Conservation (phyloP, 1,140 invertebrate species). For the Dendroctonus ponderosae region DNA sequence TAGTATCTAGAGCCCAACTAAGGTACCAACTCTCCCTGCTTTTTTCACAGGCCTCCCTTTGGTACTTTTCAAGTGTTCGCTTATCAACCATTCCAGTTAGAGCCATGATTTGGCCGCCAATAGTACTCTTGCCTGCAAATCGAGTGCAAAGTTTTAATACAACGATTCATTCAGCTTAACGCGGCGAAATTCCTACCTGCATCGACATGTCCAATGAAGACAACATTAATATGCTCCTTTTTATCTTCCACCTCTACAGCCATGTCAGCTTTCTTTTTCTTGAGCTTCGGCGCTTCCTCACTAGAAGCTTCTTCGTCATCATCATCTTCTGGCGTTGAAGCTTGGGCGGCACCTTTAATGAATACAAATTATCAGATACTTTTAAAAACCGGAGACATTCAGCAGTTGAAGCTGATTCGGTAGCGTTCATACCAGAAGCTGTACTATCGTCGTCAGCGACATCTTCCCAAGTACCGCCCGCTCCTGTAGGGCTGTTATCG, state of each 20-base stretch:
- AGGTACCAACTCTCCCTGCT: slow-evolving; percentile 99
- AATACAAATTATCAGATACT: too few species aligned
- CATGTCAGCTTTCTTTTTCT: slow-evolving; percentile 74
- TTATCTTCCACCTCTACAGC: slow-evolving; percentile 79
- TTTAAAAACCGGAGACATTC: background rate
- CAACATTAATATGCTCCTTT: slow-evolving; percentile 99
- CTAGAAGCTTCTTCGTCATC: slow-evolving; percentile 66
- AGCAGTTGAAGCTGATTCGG: background rate
- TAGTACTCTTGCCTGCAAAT: slow-evolving; percentile 82
- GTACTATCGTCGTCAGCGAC: slow-evolving; percentile 54
- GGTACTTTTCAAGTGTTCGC: slow-evolving; percentile 98
- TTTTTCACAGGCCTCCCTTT: slow-evolving; percentile 98
- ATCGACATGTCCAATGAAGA: slow-evolving; percentile 99
- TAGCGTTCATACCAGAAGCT: slow-evolving; percentile 23
- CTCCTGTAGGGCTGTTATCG: slow-evolving; percentile 51
- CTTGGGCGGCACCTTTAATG: slow-evolving; percentile 52
- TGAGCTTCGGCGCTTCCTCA: slow-evolving; percentile 65
- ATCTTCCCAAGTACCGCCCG: slow-evolving; percentile 53
- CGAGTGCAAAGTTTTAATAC: background rate
- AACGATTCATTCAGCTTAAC: background rate
- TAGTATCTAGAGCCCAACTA: slow-evolving; percentile 99
- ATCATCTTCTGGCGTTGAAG: slow-evolving; percentile 70
- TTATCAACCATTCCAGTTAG: slow-evolving; percentile 99
- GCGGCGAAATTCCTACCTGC: slow-evolving; percentile 64
- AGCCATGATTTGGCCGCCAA: slow-evolving; percentile 99